Percentiles rank a stretch among this genome's conserved stretches.
These are phyloP conservation scores for Siphamia tubifer DNA, from an alignment of 2,113 vertebrate genomes.

Conservation along the genomic window DNA sequence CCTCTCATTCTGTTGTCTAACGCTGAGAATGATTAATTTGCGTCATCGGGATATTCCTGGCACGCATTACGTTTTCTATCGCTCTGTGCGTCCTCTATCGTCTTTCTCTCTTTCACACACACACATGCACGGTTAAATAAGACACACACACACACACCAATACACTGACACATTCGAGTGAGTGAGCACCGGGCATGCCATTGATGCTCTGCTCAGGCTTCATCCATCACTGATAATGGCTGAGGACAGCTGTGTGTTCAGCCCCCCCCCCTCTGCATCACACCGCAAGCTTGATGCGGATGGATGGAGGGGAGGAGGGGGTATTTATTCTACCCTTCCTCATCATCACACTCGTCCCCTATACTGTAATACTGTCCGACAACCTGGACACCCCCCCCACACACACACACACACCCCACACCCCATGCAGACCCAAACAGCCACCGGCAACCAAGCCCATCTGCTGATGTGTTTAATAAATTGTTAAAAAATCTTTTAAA, in stretches of 20 bases:
- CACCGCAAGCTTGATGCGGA: conserved; percentile 38
- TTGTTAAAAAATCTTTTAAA: no score
- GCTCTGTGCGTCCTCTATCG: conserved; percentile 6
- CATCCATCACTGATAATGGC: conserved; percentile 77
- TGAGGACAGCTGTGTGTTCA: conserved; percentile 73
- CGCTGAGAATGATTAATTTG: conserved; percentile 36
- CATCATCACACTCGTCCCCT: conserved; percentile 4
- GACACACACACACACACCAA: conserved; percentile 33
- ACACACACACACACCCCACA: no score
- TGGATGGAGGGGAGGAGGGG: conserved; percentile 41
- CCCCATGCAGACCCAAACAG: no score
- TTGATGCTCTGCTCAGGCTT: conserved; percentile 56
- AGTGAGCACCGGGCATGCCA: conserved; percentile 49
- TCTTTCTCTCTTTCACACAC: not conserved
- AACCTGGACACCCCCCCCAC: not conserved
- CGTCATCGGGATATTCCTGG: conserved; percentile 40
- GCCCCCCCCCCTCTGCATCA: conserved; percentile 46
- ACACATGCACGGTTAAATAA: conserved; percentile 42
- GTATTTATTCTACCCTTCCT: conserved; percentile 42
- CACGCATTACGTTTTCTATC: conserved; percentile 11
- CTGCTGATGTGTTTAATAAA: no score
- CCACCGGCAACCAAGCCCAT: no score
- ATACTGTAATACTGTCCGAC: conserved; percentile 35
- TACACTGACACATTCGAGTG: conserved; percentile 43
- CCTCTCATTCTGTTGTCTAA: conserved; percentile 2